Evolutionary conservation across 2,888 invertebrate genomes (phyloP).

Genomic region (Limnephilus auricula): DNA sequence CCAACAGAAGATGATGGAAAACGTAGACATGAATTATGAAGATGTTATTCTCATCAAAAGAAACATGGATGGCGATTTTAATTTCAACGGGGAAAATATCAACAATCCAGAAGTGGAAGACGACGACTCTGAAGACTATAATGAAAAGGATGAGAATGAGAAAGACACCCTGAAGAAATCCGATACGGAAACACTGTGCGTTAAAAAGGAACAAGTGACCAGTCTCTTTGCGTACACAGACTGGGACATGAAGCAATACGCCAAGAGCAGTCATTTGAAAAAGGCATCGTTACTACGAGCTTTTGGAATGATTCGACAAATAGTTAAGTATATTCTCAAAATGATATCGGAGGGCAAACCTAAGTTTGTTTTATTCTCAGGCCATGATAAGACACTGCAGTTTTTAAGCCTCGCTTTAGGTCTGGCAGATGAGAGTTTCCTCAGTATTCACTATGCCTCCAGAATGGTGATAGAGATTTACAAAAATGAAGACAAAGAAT

Average conservation of each 20-base stretch:
- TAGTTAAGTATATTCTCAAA: conserved; percentile 88
- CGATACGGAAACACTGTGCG: conserved; percentile 76
- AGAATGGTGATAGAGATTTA: conserved; percentile 93
- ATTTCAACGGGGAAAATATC: conserved; percentile 71
- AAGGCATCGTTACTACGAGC: conserved; percentile 85
- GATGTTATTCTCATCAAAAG: conserved; percentile 76
- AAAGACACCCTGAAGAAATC: conserved; percentile 61
- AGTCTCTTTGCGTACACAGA: conserved; percentile 89
- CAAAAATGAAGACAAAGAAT: conserved; percentile 80
- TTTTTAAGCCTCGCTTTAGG: conserved; percentile 90
- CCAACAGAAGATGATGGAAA: conserved; percentile 74
- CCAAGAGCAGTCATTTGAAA: conserved; percentile 80
- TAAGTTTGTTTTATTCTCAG: conserved; percentile 89
- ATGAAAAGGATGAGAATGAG: conserved; percentile 59
- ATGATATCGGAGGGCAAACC: conserved; percentile 88
- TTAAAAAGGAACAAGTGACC: conserved; percentile 85
- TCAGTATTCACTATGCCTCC: conserved; percentile 90
- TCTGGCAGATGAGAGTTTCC: conserved; percentile 79
- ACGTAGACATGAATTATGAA: conserved; percentile 73
- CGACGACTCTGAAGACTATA: conserved; percentile 72
- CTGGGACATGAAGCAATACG: conserved; percentile 84
- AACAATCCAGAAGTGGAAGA: conserved; percentile 75
- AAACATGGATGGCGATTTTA: conserved; percentile 76
- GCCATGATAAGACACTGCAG: conserved; percentile 94
- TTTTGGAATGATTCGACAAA: conserved; percentile 89